Conservation (phyloP, 2,113 vertebrate genomes). For the Prunella fulvescens region DNA sequence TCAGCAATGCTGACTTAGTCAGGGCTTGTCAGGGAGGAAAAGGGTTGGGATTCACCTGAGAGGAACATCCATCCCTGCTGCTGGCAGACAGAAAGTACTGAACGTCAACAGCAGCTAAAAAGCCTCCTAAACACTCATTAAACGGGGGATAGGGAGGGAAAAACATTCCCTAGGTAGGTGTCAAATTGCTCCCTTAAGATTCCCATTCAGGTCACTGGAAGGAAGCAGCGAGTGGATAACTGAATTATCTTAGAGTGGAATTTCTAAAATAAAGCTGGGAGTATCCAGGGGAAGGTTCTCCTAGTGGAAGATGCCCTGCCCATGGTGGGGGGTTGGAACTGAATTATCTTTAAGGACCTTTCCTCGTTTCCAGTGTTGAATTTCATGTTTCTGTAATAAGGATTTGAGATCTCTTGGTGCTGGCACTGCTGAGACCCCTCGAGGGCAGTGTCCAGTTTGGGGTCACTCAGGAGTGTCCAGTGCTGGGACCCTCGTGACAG, state of each 20-base stretch:
- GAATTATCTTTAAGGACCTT: neutral
- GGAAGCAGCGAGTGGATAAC: neutral
- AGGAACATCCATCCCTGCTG: neutral
- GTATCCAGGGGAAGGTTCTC: neutral
- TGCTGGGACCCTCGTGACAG: rapidly evolving
- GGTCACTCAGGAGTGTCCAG: neutral
- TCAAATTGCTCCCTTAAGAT: neutral
- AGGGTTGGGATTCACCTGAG: neutral
- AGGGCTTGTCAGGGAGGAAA: neutral
- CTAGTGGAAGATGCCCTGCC: neutral
- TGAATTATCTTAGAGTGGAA: too few species aligned
- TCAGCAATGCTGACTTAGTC: neutral
- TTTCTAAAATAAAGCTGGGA: neutral
- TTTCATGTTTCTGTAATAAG: rapidly evolving
- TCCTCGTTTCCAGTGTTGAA: neutral
- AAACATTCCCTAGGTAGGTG: neutral
- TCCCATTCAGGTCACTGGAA: neutral
- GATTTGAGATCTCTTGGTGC: neutral
- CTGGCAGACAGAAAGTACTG: neutral
- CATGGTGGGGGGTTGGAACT: neutral
- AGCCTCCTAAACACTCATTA: constrained; percentile 19
- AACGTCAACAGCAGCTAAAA: neutral
- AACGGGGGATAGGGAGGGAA: neutral
- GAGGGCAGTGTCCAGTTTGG: neutral
- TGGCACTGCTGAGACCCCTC: neutral